Conservation (phyloP, 2,888 invertebrate species). For the Ceraclea dissimilis region DNA sequence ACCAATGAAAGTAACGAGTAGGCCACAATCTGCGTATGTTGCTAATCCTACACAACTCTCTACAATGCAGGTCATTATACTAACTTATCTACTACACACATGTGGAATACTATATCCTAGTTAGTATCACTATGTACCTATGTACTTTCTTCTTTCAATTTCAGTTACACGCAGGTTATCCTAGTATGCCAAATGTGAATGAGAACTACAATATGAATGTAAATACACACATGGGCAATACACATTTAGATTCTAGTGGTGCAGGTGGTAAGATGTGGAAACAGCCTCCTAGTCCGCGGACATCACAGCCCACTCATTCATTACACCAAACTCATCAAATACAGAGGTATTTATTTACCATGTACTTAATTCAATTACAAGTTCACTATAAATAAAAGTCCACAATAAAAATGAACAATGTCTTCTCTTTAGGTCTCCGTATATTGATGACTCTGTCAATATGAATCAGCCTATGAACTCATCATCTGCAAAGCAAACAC, state of each 20-base stretch:
- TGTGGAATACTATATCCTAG: too few species aligned
- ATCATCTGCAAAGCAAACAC: constrained; percentile 46
- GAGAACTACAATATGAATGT: constrained; percentile 18
- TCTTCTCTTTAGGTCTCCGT: constrained; percentile 21
- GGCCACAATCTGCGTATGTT: constrained; percentile 14
- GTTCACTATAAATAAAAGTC: neutral
- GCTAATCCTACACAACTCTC: constrained; percentile 5
- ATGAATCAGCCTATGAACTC: constrained; percentile 29
- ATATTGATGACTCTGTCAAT: constrained; percentile 12
- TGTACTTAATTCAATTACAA: neutral
- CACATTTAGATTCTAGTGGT: neutral
- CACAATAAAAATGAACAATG: neutral
- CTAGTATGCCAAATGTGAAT: constrained; percentile 26
- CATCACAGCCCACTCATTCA: neutral
- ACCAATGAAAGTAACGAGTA: constrained; percentile 1
- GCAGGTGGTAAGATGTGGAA: constrained; percentile 7
- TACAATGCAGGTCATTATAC: constrained; percentile 7
- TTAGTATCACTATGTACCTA: too few species aligned
- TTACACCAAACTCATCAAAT: neutral
- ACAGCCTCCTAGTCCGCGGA: constrained; percentile 9
- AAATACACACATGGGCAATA: constrained; percentile 1
- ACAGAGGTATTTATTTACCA: neutral
- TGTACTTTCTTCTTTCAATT: too few species aligned
- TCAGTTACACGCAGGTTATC: constrained; percentile 22
- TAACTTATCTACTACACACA: too few species aligned